A percentile compares a stretch with the other conserved stretches of the same genome.
These are phyloP conservation scores for Apteryx owenii DNA, from an alignment of 2,113 vertebrate species.

Conservation along the genomic window DNA sequence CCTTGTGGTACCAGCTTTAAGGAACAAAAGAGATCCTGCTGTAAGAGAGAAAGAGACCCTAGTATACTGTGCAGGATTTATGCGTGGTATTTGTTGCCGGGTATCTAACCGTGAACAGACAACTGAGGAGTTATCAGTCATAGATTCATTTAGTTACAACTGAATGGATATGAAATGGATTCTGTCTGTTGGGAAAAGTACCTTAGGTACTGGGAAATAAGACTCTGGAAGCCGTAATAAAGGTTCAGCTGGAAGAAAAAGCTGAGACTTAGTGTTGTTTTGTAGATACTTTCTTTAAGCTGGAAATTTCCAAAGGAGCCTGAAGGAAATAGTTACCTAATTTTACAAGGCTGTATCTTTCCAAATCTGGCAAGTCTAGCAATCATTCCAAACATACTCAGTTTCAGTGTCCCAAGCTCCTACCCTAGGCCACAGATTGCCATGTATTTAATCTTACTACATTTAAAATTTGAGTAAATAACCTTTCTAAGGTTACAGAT, in stretches of 20 bases:
- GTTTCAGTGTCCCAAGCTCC: background rate
- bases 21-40: background rate
- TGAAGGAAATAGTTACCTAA: background rate
- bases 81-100: background rate
- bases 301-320: background rate
- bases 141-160: background rate
- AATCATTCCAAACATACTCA: background rate
- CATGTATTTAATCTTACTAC: background rate
- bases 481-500: background rate
- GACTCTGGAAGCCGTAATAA: background rate
- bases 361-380: background rate
- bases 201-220: background rate
- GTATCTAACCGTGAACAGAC: background rate
- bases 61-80: background rate
- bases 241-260: background rate
- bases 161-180: background rate
- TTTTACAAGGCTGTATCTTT: background rate
- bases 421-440: fast-evolving
- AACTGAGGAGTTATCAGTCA: background rate
- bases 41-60: background rate
- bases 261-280: background rate
- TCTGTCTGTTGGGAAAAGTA: background rate
- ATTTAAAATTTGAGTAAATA: background rate
- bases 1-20: background rate
- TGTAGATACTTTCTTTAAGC: background rate